These are phyloP conservation scores for Drosophila yakuba DNA, from an alignment of 1,140 invertebrate genomes.

Conservation along the genomic window DNA sequence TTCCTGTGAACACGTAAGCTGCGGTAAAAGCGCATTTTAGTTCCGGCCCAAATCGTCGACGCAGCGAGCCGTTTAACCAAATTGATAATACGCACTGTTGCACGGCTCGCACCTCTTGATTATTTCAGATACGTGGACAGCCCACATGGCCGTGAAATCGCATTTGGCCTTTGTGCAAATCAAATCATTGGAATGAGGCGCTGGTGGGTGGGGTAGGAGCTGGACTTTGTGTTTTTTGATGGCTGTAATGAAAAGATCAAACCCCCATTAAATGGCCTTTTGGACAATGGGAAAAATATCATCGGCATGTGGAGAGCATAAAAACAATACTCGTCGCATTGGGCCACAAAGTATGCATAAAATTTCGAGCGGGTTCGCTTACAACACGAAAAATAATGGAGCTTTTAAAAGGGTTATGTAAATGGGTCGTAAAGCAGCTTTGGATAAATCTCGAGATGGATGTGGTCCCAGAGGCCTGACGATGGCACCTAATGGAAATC, in stretches of 20 bases:
- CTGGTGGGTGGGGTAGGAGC: not conserved
- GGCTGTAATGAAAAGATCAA: slow-evolving; percentile 62
- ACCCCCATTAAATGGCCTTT: slow-evolving; percentile 45
- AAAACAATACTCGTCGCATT: slow-evolving; percentile 5
- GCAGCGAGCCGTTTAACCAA: slow-evolving; percentile 56
- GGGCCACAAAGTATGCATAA: slow-evolving; percentile 3
- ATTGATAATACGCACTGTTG: slow-evolving; percentile 64
- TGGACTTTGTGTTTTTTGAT: slow-evolving; percentile 40
- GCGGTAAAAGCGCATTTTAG: slow-evolving; percentile 33
- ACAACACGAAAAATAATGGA: not conserved
- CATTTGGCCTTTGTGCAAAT: slow-evolving; percentile 50
- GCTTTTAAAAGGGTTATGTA: slow-evolving; percentile 1
- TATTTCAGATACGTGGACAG: slow-evolving; percentile 6
- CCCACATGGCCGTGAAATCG: slow-evolving; percentile 30
- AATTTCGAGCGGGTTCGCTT: slow-evolving; percentile 2
- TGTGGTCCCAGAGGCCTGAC: not conserved
- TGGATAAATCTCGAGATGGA: not conserved
- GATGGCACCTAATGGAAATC: not conserved
- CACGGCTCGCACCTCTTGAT: slow-evolving; percentile 25
- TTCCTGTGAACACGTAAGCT: not conserved
- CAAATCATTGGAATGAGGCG: slow-evolving; percentile 21
- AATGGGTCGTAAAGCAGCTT: not conserved
- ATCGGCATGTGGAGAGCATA: slow-evolving; percentile 2
- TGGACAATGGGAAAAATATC: slow-evolving; percentile 19
- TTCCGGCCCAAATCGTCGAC: slow-evolving; percentile 9